Conservation (phyloP, 2,113 vertebrate species). For the Strix aluco region DNA sequence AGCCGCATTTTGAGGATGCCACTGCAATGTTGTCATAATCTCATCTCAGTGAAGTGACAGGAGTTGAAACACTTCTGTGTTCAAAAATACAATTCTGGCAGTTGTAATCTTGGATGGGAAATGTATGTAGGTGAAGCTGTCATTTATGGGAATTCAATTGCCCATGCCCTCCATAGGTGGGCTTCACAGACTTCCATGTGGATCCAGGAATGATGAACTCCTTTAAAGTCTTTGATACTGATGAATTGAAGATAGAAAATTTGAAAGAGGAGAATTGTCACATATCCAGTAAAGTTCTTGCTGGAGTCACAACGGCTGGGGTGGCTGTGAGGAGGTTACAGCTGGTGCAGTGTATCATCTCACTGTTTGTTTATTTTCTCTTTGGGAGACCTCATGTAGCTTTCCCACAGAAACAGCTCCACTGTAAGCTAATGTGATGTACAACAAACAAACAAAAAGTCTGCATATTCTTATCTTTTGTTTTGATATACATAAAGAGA, state of each 20-base stretch:
- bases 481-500: conserved; percentile 15
- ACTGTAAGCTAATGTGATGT: conserved; percentile 33
- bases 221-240: not conserved
- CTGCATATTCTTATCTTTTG: conserved; percentile 42
- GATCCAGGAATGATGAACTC: not conserved
- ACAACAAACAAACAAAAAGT: conserved; percentile 55
- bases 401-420: conserved; percentile 61
- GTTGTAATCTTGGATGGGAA: not conserved
- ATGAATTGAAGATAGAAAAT: not conserved
- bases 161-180: fast-evolving
- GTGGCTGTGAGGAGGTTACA: conserved; percentile 20
- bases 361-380: conserved; percentile 51
- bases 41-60: not conserved
- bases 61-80: not conserved
- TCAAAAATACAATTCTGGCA: not conserved
- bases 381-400: conserved; percentile 42
- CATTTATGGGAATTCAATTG: not conserved
- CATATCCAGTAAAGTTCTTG: not conserved
- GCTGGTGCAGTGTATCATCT: conserved; percentile 32
- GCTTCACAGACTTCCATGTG: not conserved
- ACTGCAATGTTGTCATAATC: not conserved
- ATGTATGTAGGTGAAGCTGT: not conserved
- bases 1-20: not conserved
- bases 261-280: not conserved
- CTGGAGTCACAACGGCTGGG: not conserved